Conservation (phyloP, 2,113 vertebrate genomes). For the Eretmochelys imbricata region DNA sequence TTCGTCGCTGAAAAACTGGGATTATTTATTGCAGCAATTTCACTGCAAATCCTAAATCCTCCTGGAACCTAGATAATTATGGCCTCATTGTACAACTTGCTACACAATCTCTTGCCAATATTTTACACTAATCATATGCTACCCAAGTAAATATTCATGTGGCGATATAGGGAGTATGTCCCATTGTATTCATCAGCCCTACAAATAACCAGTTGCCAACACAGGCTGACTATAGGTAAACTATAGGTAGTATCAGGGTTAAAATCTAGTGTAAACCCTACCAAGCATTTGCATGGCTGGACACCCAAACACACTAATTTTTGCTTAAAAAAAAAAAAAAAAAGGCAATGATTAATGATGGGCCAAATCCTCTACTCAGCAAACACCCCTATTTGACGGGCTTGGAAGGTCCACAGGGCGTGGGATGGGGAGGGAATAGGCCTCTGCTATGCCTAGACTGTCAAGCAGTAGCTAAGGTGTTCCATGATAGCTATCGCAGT, state of each 20-base stretch:
- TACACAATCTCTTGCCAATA: constrained; percentile 45
- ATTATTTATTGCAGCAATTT: constrained; percentile 53
- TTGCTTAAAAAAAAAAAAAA: constrained; percentile 47
- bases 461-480: neutral
- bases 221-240: constrained; percentile 53
- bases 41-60: constrained; percentile 27
- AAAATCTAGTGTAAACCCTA: constrained; percentile 40
- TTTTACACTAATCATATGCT: constrained; percentile 43
- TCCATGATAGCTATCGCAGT: neutral
- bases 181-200: constrained; percentile 68
- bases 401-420: neutral
- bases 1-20: neutral
- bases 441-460: neutral
- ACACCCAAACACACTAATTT: constrained; percentile 36
- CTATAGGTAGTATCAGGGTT: constrained; percentile 52
- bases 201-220: constrained; percentile 61
- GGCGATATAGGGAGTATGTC: constrained; percentile 47
- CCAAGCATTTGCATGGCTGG: constrained; percentile 69
- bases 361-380: constrained; percentile 42
- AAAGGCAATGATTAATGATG: constrained; percentile 60
- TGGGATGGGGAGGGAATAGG: constrained; percentile 9
- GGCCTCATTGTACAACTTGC: constrained; percentile 48
- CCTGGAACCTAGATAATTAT: constrained; percentile 49
- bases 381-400: constrained; percentile 11
- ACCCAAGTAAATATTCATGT: constrained; percentile 45